Evolutionary conservation across 2,797 vertebrate genomes (phyloP), one percentile per base, ranked within the genome.

Genomic region (Sarcophilus harrisii): DNA sequence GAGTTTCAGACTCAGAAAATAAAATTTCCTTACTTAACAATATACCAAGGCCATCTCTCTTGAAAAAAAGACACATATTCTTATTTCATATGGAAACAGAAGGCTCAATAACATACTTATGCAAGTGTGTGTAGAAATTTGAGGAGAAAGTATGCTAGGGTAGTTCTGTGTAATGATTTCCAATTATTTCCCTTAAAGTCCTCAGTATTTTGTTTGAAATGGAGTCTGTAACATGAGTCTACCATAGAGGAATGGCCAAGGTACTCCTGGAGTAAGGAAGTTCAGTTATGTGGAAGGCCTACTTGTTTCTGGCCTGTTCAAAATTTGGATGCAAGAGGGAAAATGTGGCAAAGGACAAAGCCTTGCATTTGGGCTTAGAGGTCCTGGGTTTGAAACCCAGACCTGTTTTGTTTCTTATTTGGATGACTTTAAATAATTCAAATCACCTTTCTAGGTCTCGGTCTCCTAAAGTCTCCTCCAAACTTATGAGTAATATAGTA

Each of bases 371-470:
- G 30, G 49, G 57, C 29, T 95, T 93, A 73, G 58, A 95, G 89
- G 62, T 91, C 45, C 55, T 91, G 12, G 32, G 13, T 57, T 95
- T 92, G 24, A 55, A 66, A 90, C 5, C 73, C 29, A 52, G 89
- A 93, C 93, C 10, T 49, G 14, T 38, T 21, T 27, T 21, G 24
- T 90, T 66, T 93, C 90, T 54, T 90, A 95, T 93, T n/a, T 54
- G 73, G 58, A 49, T 58, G 10, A 87, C 91, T 96, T 93, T 93
- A 5, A 16, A 60, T 45, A 73, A 95, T 13, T 90, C 55, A 90
- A 27, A 91, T 91, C 73, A 66, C 94, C 12, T 95, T 58, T 73
- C 28, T 93, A 45, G n/a, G 14, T 92, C 32, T 93, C 92, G 87
- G 18, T 92, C 95, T 92, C 32, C 16, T 90, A 73, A n/a, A 13